Conservation (phyloP, 2,797 vertebrate species). For the Coendou prehensilis region DNA sequence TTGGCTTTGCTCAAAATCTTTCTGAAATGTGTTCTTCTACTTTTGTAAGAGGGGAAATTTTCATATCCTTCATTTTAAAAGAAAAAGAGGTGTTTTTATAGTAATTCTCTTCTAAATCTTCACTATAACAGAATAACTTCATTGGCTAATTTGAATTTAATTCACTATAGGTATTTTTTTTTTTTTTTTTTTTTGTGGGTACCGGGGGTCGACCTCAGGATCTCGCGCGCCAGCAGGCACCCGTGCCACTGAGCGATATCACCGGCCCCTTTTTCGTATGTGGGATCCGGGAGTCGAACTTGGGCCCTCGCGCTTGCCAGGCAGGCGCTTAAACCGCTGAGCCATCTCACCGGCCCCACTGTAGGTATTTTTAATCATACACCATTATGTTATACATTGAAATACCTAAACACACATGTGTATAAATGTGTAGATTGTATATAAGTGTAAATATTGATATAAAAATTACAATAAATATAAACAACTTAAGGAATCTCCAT, state of each 20-base stretch:
- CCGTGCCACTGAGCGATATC: too few species aligned
- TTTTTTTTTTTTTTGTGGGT: too few species aligned
- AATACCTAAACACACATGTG: not conserved
- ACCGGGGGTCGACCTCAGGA: too few species aligned
- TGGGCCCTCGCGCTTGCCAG: too few species aligned
- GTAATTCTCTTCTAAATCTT: not conserved
- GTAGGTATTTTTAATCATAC: not conserved
- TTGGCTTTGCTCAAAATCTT: slow-evolving; percentile 8
- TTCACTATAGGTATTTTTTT: slow-evolving; percentile 3
- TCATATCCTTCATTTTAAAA: not conserved
- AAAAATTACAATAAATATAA: not conserved
- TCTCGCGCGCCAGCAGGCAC: too few species aligned
- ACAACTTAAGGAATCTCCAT: not conserved
- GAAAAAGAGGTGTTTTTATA: not conserved
- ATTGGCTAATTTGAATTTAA: not conserved
- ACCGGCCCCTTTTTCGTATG: too few species aligned
- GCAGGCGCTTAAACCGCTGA: too few species aligned
- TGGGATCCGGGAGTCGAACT: too few species aligned
- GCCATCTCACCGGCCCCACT: too few species aligned
- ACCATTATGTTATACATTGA: not conserved
- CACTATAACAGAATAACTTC: not conserved
- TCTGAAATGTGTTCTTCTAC: slow-evolving; percentile 8
- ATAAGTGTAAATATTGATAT: not conserved
- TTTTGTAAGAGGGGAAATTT: not conserved
- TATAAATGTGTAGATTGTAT: not conserved